These are phyloP conservation scores for Leptopilina myrica DNA, from an alignment of 2,888 invertebrate species.

Conservation along the genomic window DNA sequence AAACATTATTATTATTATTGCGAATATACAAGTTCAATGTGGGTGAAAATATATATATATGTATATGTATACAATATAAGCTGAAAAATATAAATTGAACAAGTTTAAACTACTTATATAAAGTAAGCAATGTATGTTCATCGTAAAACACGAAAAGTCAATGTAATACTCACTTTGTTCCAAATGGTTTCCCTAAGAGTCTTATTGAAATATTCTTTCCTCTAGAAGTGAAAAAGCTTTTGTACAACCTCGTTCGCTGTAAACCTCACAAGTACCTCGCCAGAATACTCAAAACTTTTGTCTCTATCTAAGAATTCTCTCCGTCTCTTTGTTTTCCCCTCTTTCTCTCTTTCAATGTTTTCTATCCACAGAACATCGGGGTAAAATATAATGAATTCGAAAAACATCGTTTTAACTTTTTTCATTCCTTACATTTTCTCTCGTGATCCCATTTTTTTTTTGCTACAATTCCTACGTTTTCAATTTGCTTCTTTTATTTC, in stretches of 20 bases:
- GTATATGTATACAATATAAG: too few relatives aligned
- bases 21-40: neutral
- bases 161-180: conserved; percentile 15
- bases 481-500: too few relatives aligned
- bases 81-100: neutral
- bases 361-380: too few relatives aligned
- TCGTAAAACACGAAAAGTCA: conserved; percentile 15
- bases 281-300: neutral
- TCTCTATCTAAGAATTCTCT: neutral
- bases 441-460: too few relatives aligned
- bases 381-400: too few relatives aligned
- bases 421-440: too few relatives aligned
- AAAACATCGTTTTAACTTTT: too few relatives aligned
- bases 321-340: too few relatives aligned
- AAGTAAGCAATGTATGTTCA: neutral
- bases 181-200: conserved; percentile 22
- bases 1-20: too few relatives aligned
- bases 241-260: neutral
- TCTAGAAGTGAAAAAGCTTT: neutral
- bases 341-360: too few relatives aligned
- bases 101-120: neutral
- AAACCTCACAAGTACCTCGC: neutral
- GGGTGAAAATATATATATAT: too few relatives aligned
- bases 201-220: conserved; percentile 13
- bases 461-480: too few relatives aligned